Conservation (phyloP, 23 tunicate species). For the Halocynthia roretzi region DNA sequence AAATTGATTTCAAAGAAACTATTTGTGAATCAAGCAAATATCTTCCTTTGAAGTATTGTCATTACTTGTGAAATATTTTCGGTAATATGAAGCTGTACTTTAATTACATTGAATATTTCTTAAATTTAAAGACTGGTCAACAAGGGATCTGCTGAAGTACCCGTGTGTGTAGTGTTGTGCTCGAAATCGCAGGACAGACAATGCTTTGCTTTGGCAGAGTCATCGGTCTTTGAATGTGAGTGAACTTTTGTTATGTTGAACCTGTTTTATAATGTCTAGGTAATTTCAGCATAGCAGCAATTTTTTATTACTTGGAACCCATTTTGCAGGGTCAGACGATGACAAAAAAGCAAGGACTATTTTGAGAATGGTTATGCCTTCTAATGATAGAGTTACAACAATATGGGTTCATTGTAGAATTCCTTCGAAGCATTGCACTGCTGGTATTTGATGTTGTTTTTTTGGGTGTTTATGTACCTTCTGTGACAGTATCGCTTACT, state of each 20-base stretch:
- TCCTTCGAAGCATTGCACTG: conserved; percentile 9
- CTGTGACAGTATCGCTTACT: not conserved
- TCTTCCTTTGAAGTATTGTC: conserved; percentile 39
- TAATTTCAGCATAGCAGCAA: not conserved
- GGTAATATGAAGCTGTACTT: not conserved
- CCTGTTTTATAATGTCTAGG: not conserved
- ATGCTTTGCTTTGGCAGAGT: conserved; percentile 42
- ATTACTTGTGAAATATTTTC: not conserved
- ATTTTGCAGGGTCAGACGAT: conserved; percentile 10
- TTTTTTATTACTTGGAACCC: not conserved
- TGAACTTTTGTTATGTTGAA: not conserved
- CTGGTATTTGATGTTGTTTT: not conserved
- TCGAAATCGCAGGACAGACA: conserved; percentile 50
- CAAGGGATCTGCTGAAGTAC: conserved; percentile 50
- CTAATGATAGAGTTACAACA: conserved; percentile 28
- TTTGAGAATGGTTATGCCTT: conserved; percentile 30
- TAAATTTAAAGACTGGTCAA: conserved; percentile 34
- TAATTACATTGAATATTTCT: not conserved
- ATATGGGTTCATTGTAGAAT: conserved; percentile 65
- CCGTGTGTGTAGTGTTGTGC: conserved; percentile 32
- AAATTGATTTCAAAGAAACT: conserved; percentile 53
- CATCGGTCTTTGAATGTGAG: conserved; percentile 29
- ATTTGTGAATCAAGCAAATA: conserved; percentile 44
- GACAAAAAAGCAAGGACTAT: conserved; percentile 18
- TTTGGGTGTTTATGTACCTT: not conserved